Evolutionary conservation across 1,140 invertebrate genomes (phyloP), one percentile per base, ranked within the genome.

Genomic region (Trachymyrmex septentrionalis): DNA sequence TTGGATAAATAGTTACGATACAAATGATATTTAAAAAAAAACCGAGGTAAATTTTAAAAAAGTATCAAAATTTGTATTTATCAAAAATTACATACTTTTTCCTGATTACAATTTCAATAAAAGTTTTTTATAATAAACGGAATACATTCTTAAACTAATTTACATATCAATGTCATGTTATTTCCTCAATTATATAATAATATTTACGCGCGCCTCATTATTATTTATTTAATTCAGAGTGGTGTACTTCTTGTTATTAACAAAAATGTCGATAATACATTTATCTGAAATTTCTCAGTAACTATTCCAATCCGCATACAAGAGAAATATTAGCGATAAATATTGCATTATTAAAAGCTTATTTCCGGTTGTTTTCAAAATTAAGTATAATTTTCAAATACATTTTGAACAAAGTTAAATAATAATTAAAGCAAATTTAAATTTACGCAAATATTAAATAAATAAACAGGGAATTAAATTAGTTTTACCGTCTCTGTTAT

Each of bases 311-410:
- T 76, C 30, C 3, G 24, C 55, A 24, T 76, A 9, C 38, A 16
- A 64, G 10, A 48, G 9, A 64, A 30, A 73, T 73, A 57, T 55
- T n/a, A 48, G 14, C 30, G 24, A 64, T 64, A 30, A 50, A 24
- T n/a, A 27, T 78, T 21, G 7, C 27, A 78, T 76, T 66, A 78
- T 78, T 66, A 78, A 66, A n/a, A 21, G 27, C 24, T 77, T 77
- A 30, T 12, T 30, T 77, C 19, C 9, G 21, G 1, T 14, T 66
- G 27, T 21, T 78, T 66, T 50, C 76, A 48, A 78, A 78, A 50
- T 78, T 30, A 78, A 78, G 19, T 24, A 9, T 78, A 66, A 78
- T 77, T 27, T 55, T 59, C 14, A 14, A 66, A 12, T 69, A 50
- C 44, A 3, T 24, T 50, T 69, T 50, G 48, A 50, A 69, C 30